Percentiles rank a stretch among this genome's conserved stretches.
These are phyloP conservation scores for Plebejus argus DNA, from an alignment of 2,888 invertebrate genomes.

Conservation along the genomic window DNA sequence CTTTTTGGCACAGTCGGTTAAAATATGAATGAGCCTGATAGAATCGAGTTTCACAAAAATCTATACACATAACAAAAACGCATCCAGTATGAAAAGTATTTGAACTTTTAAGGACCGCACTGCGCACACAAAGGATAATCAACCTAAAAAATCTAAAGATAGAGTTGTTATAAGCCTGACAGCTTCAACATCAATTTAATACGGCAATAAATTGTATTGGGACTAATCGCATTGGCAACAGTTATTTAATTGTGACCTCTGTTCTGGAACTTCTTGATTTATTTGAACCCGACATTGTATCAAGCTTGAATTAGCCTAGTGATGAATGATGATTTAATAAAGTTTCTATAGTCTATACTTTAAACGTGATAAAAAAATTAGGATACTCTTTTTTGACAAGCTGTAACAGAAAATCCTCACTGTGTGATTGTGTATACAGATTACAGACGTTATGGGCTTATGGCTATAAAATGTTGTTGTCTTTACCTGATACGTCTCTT, in stretches of 20 bases:
- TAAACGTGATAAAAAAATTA: no score
- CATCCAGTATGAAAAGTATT: not conserved
- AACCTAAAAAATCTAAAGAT: not conserved
- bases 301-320: not conserved
- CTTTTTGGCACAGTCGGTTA: not conserved
- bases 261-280: not conserved
- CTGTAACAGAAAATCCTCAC: no score
- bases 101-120: not conserved
- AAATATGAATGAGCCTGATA: not conserved
- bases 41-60: not conserved
- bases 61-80: not conserved
- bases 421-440: no score
- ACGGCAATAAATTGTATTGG: conserved; percentile 33
- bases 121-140: not conserved
- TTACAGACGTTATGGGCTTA: no score
- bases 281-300: conserved; percentile 12
- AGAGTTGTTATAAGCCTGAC: conserved; percentile 14
- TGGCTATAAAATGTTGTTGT: no score
- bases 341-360: no score
- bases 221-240: conserved; percentile 28
- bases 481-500: no score
- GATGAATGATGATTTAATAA: no score
- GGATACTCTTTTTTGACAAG: no score
- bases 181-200: conserved; percentile 25
- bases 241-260: conserved; percentile 14